Conservation (phyloP, 2,113 vertebrate species). For the Neodontobutis hainanensis region DNA sequence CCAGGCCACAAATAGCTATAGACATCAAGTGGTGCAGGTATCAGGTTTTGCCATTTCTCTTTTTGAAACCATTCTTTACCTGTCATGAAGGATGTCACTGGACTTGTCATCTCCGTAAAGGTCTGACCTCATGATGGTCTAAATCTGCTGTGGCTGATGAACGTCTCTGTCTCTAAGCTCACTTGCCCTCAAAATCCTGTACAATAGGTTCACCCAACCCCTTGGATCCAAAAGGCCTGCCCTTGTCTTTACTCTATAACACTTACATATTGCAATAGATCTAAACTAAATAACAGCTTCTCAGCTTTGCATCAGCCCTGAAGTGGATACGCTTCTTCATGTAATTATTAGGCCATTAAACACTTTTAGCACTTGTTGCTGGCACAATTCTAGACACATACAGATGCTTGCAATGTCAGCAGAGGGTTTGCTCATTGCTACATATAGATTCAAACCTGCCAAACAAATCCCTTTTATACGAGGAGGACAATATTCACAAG, state of each 20-base stretch:
- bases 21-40: slow-evolving; percentile 38
- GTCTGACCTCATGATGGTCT: slow-evolving; percentile 66
- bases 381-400: slow-evolving; percentile 25
- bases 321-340: slow-evolving; percentile 10
- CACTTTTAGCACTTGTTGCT: slow-evolving; percentile 42
- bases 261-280: not conserved
- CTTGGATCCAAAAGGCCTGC: not conserved
- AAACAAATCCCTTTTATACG: slow-evolving; percentile 13
- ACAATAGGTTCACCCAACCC: slow-evolving; percentile 39
- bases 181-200: slow-evolving; percentile 10
- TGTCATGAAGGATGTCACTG: slow-evolving; percentile 61
- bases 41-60: slow-evolving; percentile 63
- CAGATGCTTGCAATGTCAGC: slow-evolving; percentile 22
- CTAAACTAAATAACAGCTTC: not conserved
- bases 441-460: slow-evolving; percentile 21
- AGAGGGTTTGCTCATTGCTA: slow-evolving; percentile 15
- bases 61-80: slow-evolving; percentile 58
- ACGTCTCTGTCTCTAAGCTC: slow-evolving; percentile 20
- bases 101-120: slow-evolving; percentile 62
- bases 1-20: slow-evolving; percentile 62
- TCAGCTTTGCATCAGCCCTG: not conserved
- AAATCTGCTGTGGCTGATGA: slow-evolving; percentile 57
- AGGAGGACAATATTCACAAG: slow-evolving; percentile 3
- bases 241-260: slow-evolving; percentile 17
- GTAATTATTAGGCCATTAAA: slow-evolving; percentile 36